Evolutionary conservation across 2,113 vertebrate genomes (phyloP), one percentile per base, ranked within the genome.

Genomic region (Globicephala melas): DNA sequence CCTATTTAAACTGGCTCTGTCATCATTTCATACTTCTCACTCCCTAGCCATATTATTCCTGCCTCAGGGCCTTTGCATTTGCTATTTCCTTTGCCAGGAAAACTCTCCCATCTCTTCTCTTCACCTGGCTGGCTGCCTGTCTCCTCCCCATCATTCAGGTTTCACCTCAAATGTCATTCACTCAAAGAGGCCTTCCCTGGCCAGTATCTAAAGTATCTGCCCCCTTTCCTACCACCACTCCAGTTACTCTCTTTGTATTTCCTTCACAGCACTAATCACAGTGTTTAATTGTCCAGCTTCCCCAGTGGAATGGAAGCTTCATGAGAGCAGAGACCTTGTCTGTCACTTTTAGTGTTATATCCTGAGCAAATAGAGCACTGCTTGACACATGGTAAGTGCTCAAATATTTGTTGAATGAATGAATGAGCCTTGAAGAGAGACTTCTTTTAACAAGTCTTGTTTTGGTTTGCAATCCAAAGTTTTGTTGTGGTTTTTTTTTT

Each of bases 381-480:
- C 73, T 47, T 38, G 73, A 23, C 31, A 58, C 62, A 3, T 76
- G n/a, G 65, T 91, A 79, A 82, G 14, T 83, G 67, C 67, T 95
- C 77, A 94, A 73, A 82, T 93, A 76, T 86, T 94, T 83, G 65
- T 84, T 86, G 53, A 80, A 82, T 87, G 63, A 62, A 26, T 79
- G 33, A 93, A 76, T 94, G 77, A 91, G n/a, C 50, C 58, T 60
- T 84, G 77, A 89, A 85, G 60, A 89, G 89, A 84, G 47, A 68
- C 68, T 80, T 84, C n/a, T 70, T 94, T 84, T 80, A 44, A 82
- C n/a, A 77, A 95, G 53, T 73, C 76, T 94, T 95, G 55, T 71
- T 94, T 94, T 88, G 93, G 53, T 95, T 95, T 96, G 41, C 53
- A 91, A 17, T 60, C 47, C 89, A 89, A 89, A 96, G 47, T 76